Percentiles rank a stretch among this genome's conserved stretches.
phyloP scores from a whole-genome alignment of 2,888 invertebrate species.

The Macrosiphum euphorbiae region DNA sequence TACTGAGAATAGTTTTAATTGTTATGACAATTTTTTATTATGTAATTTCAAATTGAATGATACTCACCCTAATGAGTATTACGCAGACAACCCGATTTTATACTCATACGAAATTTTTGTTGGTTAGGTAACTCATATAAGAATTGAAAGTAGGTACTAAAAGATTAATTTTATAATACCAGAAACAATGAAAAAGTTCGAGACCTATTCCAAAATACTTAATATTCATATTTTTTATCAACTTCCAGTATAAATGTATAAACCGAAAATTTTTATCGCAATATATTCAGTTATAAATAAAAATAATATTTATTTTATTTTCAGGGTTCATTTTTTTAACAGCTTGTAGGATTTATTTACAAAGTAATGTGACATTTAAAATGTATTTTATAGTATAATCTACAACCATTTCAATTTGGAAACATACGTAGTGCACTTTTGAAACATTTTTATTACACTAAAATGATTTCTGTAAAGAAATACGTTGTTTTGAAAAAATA shows the following conservation, averaged over 20 bases:
- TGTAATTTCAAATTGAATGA: not conserved
- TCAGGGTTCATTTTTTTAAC: not conserved
- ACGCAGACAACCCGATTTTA: not conserved
- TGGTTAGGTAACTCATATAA: not conserved
- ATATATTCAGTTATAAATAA: not conserved
- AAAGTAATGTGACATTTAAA: conserved; percentile 3
- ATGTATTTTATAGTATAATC: not conserved
- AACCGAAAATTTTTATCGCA: not conserved
- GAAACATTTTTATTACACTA: not conserved
- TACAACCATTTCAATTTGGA: not conserved
- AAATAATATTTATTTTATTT: not conserved
- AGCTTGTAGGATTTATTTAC: not conserved
- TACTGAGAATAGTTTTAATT: not conserved
- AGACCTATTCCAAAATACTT: not conserved
- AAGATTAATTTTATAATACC: not conserved
- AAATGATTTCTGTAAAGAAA: not conserved
- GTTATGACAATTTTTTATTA: not conserved
- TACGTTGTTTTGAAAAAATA: not conserved
- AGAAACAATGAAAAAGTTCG: not conserved
- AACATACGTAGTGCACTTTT: not conserved
- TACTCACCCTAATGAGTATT: not conserved
- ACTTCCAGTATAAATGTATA: not conserved
- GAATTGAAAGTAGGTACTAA: not conserved
- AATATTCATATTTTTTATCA: not conserved
- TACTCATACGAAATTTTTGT: not conserved